Evolutionary conservation across 1,140 invertebrate genomes (phyloP).

Genomic region (Acromyrmex echinatior): DNA sequence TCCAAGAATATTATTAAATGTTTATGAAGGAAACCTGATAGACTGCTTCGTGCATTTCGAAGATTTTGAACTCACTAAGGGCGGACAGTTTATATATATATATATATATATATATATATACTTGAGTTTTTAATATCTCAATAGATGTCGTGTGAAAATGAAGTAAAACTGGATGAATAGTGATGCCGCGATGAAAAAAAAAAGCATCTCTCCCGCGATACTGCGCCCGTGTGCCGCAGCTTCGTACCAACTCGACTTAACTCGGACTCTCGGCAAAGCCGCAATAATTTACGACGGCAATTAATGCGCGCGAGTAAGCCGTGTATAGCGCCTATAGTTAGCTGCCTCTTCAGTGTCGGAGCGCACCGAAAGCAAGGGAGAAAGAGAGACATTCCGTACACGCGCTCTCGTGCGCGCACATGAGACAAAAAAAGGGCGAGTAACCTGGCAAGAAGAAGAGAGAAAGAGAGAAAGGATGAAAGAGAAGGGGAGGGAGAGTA

Average conservation of each 20-base stretch:
- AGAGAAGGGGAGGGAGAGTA: slow-evolving; percentile 34
- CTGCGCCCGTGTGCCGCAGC: slow-evolving; percentile 51
- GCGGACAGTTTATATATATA: no score
- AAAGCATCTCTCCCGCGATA: slow-evolving; percentile 42
- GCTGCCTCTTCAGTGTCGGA: slow-evolving; percentile 68
- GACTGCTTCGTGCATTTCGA: neutral
- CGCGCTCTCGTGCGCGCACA: slow-evolving; percentile 43
- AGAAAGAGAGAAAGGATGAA: slow-evolving; percentile 22
- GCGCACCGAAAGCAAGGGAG: slow-evolving; percentile 55
- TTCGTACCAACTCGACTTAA: slow-evolving; percentile 76
- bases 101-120: neutral
- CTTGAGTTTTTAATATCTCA: slow-evolving; percentile 7
- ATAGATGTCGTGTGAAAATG: neutral
- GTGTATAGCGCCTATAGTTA: slow-evolving; percentile 83
- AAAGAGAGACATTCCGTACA: slow-evolving; percentile 61
- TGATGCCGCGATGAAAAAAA: slow-evolving; percentile 40
- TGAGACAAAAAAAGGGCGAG: slow-evolving; percentile 43
- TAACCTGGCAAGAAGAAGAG: slow-evolving; percentile 19
- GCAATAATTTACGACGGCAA: slow-evolving; percentile 87
- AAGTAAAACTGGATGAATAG: slow-evolving; percentile 44
- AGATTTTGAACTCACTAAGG: neutral
- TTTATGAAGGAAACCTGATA: neutral
- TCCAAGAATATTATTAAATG: neutral
- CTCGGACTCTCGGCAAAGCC: slow-evolving; percentile 81
- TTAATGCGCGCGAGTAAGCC: slow-evolving; percentile 86